Base-by-base conservation (phyloP, 2,888 invertebrate genomes). In the Caenorhabditis sp. region DNA sequence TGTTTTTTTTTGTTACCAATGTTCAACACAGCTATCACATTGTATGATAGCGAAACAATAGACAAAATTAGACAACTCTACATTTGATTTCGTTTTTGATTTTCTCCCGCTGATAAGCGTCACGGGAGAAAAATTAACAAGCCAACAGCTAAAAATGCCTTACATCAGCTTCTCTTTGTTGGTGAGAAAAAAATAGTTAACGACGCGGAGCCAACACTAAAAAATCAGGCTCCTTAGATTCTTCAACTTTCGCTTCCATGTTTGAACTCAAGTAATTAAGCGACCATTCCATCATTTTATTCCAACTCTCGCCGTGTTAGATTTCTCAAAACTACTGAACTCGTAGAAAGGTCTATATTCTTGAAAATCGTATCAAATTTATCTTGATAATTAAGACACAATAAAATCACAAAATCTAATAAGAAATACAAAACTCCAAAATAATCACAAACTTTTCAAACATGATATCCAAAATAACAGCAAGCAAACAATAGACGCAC, bases 41-140 rank as follows among this genome's bases (percentile, higher is more conserved):
- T 68, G 38, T 69, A 22, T 28, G 6, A 12, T 31, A n/a, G 38
- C n/a, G 49, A 79, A 70, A 79, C 79, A 79, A 79, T 64, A 31
- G 70, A 54, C 51, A 64, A 79, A 79, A 47, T 79, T 64, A 63
- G 63, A 70, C 64, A 64, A 35, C 54, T 38, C 56, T 63, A 56
- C 72, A 64, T 70, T 79, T 70, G 64, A 79, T 70, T 79, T 79
- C 38, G 44, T 69, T 68, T 68, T 54, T 68, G 54, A 68, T 68
- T 68, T 51, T 54, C 56, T 31, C 58, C 47, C 1, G 47, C 70
- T 79, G 79, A 79, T 79, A 79, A 79, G 68, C 41, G 44, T 31
- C 19, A 14, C 10, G 19, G 6, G 19, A 44, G 58, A 64, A 63
- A 77, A 79, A 79, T 79, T 72, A 70, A 35, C 77, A 54, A 69